These are phyloP conservation scores for Myotis daubentonii DNA, from an alignment of 2,797 vertebrate species.

Conservation along the genomic window DNA sequence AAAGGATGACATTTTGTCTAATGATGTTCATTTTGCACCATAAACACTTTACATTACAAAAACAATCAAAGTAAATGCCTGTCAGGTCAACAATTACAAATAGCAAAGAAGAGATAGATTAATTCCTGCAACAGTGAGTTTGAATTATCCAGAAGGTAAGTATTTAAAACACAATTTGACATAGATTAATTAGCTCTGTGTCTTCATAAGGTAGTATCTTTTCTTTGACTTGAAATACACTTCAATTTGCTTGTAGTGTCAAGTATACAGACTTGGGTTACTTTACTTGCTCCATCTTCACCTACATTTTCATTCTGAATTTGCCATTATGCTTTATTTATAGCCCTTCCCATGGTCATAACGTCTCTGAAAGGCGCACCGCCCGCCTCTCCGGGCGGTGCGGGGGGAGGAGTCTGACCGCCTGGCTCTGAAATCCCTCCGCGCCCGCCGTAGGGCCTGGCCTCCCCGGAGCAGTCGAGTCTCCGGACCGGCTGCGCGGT, in stretches of 20 bases:
- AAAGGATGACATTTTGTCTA: slow-evolving; percentile 66
- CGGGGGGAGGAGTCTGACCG: too few species aligned
- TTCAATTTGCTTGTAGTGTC: background rate
- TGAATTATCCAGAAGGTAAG: slow-evolving; percentile 68
- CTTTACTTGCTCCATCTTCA: slow-evolving; percentile 7
- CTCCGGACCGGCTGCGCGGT: too few species aligned
- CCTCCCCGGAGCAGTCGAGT: too few species aligned
- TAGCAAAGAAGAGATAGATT: slow-evolving; percentile 66
- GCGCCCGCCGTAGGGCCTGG: too few species aligned
- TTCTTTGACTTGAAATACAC: slow-evolving; percentile 53
- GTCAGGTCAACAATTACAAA: slow-evolving; percentile 69
- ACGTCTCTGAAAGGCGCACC: too few species aligned
- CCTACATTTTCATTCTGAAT: slow-evolving; percentile 50
- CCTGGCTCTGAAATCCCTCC: too few species aligned
- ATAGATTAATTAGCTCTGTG: slow-evolving; percentile 69
- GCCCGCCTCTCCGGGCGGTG: too few species aligned
- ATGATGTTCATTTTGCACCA: slow-evolving; percentile 68
- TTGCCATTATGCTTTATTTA: background rate
- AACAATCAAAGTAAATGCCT: slow-evolving; percentile 49
- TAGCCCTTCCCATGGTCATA: background rate
- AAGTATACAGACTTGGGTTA: slow-evolving; percentile 11
- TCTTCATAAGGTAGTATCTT: slow-evolving; percentile 64
- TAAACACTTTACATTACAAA: slow-evolving; percentile 61
- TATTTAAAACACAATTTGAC: slow-evolving; percentile 69
- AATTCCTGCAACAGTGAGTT: slow-evolving; percentile 65